Percentiles rank a stretch among this genome's conserved stretches.
Evolutionary conservation across 1,140 invertebrate species (phyloP).

Genomic region (Thaumetopoea pityocampa): DNA sequence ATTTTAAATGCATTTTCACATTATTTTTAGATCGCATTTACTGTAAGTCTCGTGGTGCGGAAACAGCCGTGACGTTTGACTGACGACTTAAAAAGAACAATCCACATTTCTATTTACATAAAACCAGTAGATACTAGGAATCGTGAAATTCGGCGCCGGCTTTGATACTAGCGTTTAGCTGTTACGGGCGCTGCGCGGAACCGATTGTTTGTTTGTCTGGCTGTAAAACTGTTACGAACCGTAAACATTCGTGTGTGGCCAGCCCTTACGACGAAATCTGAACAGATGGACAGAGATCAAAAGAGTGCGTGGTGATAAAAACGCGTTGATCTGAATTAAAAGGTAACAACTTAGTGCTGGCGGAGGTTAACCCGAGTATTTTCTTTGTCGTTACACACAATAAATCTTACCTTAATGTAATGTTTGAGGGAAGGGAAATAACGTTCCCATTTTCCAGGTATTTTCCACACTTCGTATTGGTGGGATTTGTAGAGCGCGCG

Average conservation of each 20-base stretch:
- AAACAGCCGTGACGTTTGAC: constrained; percentile 14
- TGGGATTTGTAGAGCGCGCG: constrained; percentile 55
- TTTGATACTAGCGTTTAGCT: constrained; percentile 62
- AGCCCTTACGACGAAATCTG: constrained; percentile 68
- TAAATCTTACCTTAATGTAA: constrained; percentile 45
- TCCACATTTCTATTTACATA: constrained; percentile 31
- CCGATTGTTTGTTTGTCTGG: constrained; percentile 66
- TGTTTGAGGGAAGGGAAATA: constrained; percentile 42
- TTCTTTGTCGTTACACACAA: constrained; percentile 50
- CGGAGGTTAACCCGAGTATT: constrained; percentile 30
- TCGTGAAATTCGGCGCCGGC: constrained; percentile 47
- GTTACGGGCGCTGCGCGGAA: constrained; percentile 57
- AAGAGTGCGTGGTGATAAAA: constrained; percentile 59
- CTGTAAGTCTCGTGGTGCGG: background rate
- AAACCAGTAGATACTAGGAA: constrained; percentile 40
- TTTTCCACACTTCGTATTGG: constrained; percentile 62
- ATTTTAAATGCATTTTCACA: constrained; percentile 4
- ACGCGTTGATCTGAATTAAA: constrained; percentile 60
- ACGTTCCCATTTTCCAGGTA: constrained; percentile 66
- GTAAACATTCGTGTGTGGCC: constrained; percentile 73
- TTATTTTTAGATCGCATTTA: constrained; percentile 2
- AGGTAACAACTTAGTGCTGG: constrained; percentile 61
- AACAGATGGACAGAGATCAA: constrained; percentile 69
- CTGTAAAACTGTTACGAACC: constrained; percentile 66
- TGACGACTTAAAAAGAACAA: constrained; percentile 21